Base-by-base conservation (phyloP, 2,797 vertebrate species). In the Capromys pilorides region DNA sequence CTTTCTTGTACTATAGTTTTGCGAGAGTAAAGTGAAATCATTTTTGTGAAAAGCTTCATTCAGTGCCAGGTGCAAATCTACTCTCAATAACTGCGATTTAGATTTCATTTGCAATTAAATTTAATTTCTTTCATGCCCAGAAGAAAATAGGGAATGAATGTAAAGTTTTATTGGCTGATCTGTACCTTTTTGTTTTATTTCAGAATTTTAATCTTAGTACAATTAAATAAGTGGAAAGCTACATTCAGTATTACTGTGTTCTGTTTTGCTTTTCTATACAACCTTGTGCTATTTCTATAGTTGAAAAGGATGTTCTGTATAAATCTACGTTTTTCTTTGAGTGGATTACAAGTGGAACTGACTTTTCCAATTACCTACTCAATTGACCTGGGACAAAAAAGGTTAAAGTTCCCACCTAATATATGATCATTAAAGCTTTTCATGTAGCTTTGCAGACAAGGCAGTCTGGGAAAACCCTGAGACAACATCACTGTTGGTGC, bases 351-450 rank as follows among this genome's bases (percentile, higher is more conserved):
- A 90, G 92, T 88, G 78, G 97, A 90, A 78, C 85, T 93, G 93
- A 95, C 96, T 97, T 81, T 97, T 98, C 87, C 93, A 95, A 93
- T 97, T 92, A 88, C 81, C 90, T 91, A 61, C 71, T 93, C 93
- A 93, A 96, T 81, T 96, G 95, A 95, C 97, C 92, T 90, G 95
- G 64, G 95, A 85, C 64, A 88, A 96, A 95, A 94, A 90, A 96
- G 92, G 94, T 93, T 93, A 97, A 97, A 81, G 89, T 98, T 98
- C 98, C 96, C 97, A 97, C 96, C 97, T 95, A 97, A 92, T 93
- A 96, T 22, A 31, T 91, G 92, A 96, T 93, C 95, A 94, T 95
- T 97, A 92, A 93, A 94, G 95, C 71, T 88, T 97, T 97, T 98
- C 82, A 89, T 81, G 79, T 90, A 92, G 91, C 78, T 93, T 61